A percentile compares a stretch with the other conserved stretches of the same genome.
Evolutionary conservation across 1,140 invertebrate genomes (phyloP).

Genomic region (Stenopsyche tienmushanensis): DNA sequence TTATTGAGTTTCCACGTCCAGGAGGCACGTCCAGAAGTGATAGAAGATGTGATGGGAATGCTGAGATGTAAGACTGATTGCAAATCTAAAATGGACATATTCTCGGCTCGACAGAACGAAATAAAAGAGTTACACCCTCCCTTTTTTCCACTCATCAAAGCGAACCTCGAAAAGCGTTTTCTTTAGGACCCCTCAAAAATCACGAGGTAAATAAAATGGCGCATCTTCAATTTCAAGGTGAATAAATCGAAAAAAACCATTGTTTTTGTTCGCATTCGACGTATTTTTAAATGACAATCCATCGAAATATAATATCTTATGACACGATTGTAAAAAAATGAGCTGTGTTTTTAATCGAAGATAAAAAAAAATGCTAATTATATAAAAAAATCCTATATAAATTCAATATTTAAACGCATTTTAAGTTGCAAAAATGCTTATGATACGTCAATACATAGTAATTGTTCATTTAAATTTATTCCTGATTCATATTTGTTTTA

Average conservation of each 20-base stretch:
- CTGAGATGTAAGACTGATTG: neutral
- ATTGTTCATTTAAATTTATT: too few relatives aligned
- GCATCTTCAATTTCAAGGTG: neutral
- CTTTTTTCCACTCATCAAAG: neutral
- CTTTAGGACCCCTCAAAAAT: neutral
- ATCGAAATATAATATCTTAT: too few relatives aligned
- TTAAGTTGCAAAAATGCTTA: too few relatives aligned
- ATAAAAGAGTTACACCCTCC: neutral
- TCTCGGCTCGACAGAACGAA: neutral
- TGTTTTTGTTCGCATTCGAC: too few relatives aligned
- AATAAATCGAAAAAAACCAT: neutral
- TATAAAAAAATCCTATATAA: too few relatives aligned
- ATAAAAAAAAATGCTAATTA: too few relatives aligned
- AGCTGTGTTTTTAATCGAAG: too few relatives aligned
- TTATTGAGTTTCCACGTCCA: slow-evolving; percentile 16
- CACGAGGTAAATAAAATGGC: neutral
- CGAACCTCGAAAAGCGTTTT: neutral
- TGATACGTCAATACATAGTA: too few relatives aligned
- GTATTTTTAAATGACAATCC: too few relatives aligned
- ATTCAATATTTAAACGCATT: too few relatives aligned
- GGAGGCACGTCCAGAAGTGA: slow-evolving; percentile 18
- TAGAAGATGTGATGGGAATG: slow-evolving; percentile 27
- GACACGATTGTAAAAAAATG: too few relatives aligned
- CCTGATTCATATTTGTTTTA: too few relatives aligned
- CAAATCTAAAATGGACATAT: neutral